These are phyloP conservation scores for Protobothrops flavoviridis DNA, from an alignment of 2,113 vertebrate species.

Conservation along the genomic window DNA sequence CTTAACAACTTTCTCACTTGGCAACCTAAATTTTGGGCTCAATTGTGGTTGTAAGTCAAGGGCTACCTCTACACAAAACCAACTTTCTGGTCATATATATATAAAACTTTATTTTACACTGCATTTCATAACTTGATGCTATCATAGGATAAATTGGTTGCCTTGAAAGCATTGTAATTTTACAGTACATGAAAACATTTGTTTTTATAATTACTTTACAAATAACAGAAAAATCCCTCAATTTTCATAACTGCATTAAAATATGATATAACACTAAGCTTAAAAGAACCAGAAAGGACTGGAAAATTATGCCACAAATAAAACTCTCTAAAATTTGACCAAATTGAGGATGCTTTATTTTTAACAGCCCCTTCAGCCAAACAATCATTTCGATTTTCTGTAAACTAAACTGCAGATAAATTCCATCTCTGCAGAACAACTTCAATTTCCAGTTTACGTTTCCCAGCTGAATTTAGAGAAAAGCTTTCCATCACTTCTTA, in stretches of 20 bases:
- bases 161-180: background rate
- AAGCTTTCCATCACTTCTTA: background rate
- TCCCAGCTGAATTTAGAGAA: background rate
- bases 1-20: too few relatives aligned
- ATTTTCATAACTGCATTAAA: background rate
- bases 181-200: background rate
- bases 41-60: too few relatives aligned
- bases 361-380: background rate
- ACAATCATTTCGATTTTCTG: background rate
- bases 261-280: background rate
- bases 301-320: background rate
- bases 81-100: background rate
- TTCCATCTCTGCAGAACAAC: background rate
- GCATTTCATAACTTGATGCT: background rate
- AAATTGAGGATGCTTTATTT: background rate
- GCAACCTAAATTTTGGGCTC: too few relatives aligned
- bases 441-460: background rate
- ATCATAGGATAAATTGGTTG: background rate
- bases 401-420: background rate
- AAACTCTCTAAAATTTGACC: background rate
- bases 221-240: background rate
- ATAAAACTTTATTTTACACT: background rate
- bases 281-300: background rate
- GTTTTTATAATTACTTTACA: background rate
- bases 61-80: background rate